These are phyloP conservation scores for Leucophenga maculata DNA, from an alignment of 2,888 invertebrate species.

Conservation along the genomic window DNA sequence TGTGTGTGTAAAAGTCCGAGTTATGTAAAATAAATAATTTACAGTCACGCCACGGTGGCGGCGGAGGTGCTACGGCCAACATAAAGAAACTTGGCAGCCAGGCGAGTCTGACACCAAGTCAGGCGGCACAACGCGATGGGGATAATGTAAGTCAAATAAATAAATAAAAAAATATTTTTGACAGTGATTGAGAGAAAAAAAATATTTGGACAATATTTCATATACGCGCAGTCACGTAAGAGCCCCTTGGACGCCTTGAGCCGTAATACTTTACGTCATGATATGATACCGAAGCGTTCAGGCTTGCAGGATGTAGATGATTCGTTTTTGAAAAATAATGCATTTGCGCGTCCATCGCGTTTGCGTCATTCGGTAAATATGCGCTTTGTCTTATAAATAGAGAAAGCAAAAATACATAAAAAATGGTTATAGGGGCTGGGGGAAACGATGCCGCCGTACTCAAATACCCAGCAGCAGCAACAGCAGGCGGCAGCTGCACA, in stretches of 20 bases:
- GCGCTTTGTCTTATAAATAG: background rate
- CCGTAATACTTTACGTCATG: constrained; percentile 52
- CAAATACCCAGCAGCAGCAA: constrained; percentile 15
- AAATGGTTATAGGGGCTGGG: constrained; percentile 41
- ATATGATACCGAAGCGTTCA: constrained; percentile 61
- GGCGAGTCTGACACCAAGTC: constrained; percentile 66
- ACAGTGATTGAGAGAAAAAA: constrained; percentile 1
- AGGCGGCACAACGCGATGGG: constrained; percentile 50
- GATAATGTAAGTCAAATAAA: constrained; percentile 52
- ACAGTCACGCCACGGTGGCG: constrained; percentile 46
- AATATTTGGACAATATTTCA: background rate
- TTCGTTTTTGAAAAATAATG: constrained; percentile 56
- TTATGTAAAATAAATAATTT: constrained; percentile 24
- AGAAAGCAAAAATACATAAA: background rate
- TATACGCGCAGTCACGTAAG: constrained; percentile 50
- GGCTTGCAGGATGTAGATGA: constrained; percentile 68
- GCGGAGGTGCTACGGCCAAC: constrained; percentile 2
- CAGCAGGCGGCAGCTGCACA: constrained; percentile 12
- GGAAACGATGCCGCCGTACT: constrained; percentile 23
- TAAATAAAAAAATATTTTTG: constrained; percentile 6
- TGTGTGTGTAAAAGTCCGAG: constrained; percentile 18
- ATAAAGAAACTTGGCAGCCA: constrained; percentile 60
- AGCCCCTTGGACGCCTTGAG: constrained; percentile 69
- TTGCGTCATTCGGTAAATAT: constrained; percentile 39
- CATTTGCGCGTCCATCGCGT: constrained; percentile 57